Percentiles rank a stretch among this genome's conserved stretches.
Conservation (phyloP, 2,888 invertebrate species). For the Drepana falcataria region DNA sequence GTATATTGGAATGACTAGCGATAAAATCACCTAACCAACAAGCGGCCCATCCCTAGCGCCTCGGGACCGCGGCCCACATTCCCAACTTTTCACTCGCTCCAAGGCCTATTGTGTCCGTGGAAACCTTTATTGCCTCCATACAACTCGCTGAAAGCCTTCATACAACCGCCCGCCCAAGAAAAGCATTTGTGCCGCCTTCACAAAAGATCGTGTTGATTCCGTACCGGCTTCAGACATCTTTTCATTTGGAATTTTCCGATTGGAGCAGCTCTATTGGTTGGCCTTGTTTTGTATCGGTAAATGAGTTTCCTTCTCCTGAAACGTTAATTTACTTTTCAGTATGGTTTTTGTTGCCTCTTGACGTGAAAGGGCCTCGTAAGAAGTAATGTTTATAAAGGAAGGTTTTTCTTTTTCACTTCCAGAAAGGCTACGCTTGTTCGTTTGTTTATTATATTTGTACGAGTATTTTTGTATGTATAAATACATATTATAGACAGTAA, state of each 20-base stretch:
- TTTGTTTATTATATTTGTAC: neutral
- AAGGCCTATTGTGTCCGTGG: constrained; percentile 72
- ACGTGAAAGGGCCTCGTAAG: constrained; percentile 33
- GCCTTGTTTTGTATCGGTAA: constrained; percentile 71
- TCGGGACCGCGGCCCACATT: constrained; percentile 73
- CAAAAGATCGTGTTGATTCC: constrained; percentile 62
- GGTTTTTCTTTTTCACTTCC: neutral
- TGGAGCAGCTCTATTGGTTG: constrained; percentile 52
- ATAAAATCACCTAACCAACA: constrained; percentile 12
- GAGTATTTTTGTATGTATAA: too few relatives aligned
- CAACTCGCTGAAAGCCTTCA: constrained; percentile 67
- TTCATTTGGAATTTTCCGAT: constrained; percentile 66
- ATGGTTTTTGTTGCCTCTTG: constrained; percentile 44
- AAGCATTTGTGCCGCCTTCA: constrained; percentile 68
- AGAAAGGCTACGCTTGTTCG: neutral
- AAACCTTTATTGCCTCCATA: constrained; percentile 77
- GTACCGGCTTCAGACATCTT: constrained; percentile 53
- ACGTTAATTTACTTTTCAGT: constrained; percentile 68
- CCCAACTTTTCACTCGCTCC: constrained; percentile 73
- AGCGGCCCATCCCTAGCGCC: constrained; percentile 47
- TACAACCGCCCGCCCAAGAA: constrained; percentile 48
- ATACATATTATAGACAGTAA: too few relatives aligned
- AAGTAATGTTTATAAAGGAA: neutral
- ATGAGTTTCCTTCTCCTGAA: constrained; percentile 63
- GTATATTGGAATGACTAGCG: constrained; percentile 9